Conservation (phyloP, 2,113 vertebrate genomes). For the Plectropomus leopardus region DNA sequence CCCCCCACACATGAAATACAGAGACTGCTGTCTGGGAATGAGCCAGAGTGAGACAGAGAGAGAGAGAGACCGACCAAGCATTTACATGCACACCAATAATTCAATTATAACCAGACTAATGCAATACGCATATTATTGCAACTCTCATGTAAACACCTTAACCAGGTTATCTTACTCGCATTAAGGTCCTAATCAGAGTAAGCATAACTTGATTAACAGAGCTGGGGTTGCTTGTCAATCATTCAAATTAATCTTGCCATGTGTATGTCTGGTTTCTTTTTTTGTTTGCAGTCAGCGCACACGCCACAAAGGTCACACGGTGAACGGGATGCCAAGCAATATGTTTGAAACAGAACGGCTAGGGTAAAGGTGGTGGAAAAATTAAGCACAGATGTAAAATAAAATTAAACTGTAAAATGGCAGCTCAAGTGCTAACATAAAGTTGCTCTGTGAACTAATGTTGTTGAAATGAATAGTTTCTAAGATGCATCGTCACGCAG, state of each 20-base stretch:
- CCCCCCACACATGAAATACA: slow-evolving; percentile 57
- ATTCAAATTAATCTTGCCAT: slow-evolving; percentile 69
- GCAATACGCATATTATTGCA: slow-evolving; percentile 80
- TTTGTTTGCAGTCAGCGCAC: slow-evolving; percentile 48
- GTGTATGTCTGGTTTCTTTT: slow-evolving; percentile 54
- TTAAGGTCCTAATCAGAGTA: slow-evolving; percentile 74
- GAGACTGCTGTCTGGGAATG: slow-evolving; percentile 59
- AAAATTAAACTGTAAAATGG: slow-evolving; percentile 8
- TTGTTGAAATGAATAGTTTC: too few species aligned
- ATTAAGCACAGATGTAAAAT: neutral
- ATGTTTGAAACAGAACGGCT: slow-evolving; percentile 1
- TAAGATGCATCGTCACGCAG: too few species aligned
- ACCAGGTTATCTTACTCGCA: slow-evolving; percentile 78
- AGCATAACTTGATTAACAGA: slow-evolving; percentile 80
- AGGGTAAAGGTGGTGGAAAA: neutral
- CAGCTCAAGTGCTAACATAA: neutral
- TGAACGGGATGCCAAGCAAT: slow-evolving; percentile 27
- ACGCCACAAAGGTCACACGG: slow-evolving; percentile 51
- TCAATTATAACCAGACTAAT: slow-evolving; percentile 81
- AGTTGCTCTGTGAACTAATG: neutral
- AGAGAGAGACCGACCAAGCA: slow-evolving; percentile 51
- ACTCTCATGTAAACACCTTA: slow-evolving; percentile 81
- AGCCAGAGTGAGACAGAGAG: slow-evolving; percentile 49
- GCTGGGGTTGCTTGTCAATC: slow-evolving; percentile 76
- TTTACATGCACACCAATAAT: slow-evolving; percentile 78